phyloP scores from a whole-genome alignment of 1,140 invertebrate species.

The Macrostomum lignano region DNA sequence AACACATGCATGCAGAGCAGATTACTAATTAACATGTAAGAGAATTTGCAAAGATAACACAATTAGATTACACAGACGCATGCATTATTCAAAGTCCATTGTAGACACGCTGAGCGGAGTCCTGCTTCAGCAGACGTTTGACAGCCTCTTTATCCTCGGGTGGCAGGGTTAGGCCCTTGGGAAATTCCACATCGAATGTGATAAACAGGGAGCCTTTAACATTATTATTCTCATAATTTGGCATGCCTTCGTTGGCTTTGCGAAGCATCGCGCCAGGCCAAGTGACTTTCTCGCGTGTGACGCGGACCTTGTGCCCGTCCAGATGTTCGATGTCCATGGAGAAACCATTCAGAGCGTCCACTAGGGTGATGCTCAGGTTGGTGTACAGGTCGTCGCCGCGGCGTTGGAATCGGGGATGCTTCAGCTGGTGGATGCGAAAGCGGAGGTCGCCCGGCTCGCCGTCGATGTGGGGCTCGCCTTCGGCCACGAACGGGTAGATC shows the following conservation, averaged over 20 bases:
- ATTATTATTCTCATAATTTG: constrained; percentile 91
- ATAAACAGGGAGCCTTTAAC: constrained; percentile 68
- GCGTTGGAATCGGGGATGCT: constrained; percentile 60
- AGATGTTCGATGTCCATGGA: constrained; percentile 64
- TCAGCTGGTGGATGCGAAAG: constrained; percentile 48
- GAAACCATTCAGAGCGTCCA: constrained; percentile 73
- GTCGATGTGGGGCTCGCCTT: constrained; percentile 77
- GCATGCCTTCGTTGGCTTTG: constrained; percentile 95
- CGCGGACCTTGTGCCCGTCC: constrained; percentile 52
- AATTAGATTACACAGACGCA: too few species aligned
- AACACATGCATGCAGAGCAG: too few species aligned
- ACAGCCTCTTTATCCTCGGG: neutral
- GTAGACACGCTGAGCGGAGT: too few species aligned
- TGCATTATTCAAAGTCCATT: too few species aligned
- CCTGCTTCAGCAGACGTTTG: neutral
- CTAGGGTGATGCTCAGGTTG: constrained; percentile 72
- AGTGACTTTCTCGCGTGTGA: constrained; percentile 76
- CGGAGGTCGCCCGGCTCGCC: constrained; percentile 87
- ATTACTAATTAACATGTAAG: too few species aligned
- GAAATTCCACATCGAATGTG: constrained; percentile 92
- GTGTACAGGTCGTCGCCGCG: constrained; percentile 80
- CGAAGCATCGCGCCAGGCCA: constrained; percentile 72
- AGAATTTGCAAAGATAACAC: too few species aligned
- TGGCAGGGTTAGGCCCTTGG: constrained; percentile 16
- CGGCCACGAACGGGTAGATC: constrained; percentile 42